Base-by-base conservation (phyloP, 2,888 invertebrate genomes). In the Eledona agricola region DNA sequence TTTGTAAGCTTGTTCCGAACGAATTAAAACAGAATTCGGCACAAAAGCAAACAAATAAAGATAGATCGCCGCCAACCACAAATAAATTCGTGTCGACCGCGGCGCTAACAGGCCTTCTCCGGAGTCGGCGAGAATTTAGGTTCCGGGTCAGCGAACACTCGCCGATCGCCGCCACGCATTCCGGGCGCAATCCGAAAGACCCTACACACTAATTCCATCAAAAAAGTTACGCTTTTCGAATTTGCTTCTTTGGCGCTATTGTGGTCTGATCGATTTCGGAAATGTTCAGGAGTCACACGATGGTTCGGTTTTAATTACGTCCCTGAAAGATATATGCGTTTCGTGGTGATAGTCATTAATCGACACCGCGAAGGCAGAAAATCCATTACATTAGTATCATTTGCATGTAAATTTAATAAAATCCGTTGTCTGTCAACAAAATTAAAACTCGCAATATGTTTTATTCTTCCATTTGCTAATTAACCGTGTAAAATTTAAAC, bases 11-110 rank as follows among this genome's bases (percentile, higher is more conserved):
- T 28, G 23, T 38, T 52, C 46, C 37, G 19, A 31, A 34, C 23
- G 45, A 59, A 59, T 55, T 61, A 56, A 47, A 52, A 50, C 42
- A 49, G 54, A 57, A 50, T 52, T 47, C 53, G 51, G 51, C 35
- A 47, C 43, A 47, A 52, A 53, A 57, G 47, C 51, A 54, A 55
- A 53, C 58, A 62, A 62, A 63, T 63, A 61, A 63, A 60, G 59
- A 61, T 42, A 55, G 55, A 62, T 61, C 42, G 59, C 35, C 42
- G 40, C 50, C 45, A 55, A 49, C 60, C 52, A 52, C 59, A 58
- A 59, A 62, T 62, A 62, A 60, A 62, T 62, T 59, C 55, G 60
- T 55, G 55, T 52, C 55, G 57, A 62, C 62, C 60, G 56, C 57
- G 60, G 52, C 55, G 62, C 62, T 63, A 63, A 63, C 63, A 60